Conservation (phyloP, 2,797 vertebrate genomes). For the Sarcoramphus papa region DNA sequence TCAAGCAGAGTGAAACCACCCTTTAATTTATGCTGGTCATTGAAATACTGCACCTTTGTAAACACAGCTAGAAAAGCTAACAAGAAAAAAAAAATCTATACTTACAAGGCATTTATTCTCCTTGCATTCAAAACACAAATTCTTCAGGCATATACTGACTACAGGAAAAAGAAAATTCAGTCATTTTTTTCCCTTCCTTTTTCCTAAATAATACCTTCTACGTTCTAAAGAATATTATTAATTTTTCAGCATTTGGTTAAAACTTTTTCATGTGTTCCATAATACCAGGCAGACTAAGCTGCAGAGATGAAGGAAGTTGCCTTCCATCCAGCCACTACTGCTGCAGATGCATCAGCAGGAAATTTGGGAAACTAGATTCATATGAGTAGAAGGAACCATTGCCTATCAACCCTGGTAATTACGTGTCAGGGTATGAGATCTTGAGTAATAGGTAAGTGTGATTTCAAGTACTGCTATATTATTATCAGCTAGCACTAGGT, state of each 20-base stretch:
- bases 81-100: not conserved
- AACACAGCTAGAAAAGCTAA: not conserved
- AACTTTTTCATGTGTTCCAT: not conserved
- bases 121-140: not conserved
- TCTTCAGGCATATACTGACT: not conserved
- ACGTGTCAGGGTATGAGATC: slow-evolving; percentile 33
- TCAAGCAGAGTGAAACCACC: not conserved
- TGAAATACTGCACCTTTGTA: not conserved
- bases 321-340: not conserved
- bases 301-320: not conserved
- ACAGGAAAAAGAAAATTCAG: not conserved
- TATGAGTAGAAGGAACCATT: not conserved
- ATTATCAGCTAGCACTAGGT: slow-evolving; percentile 33
- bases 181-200: not conserved
- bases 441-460: not conserved
- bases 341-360: not conserved
- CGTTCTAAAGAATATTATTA: not conserved
- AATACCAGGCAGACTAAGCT: not conserved
- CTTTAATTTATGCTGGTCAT: not conserved
- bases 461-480: slow-evolving; percentile 26
- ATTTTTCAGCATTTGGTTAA: not conserved
- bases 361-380: not conserved
- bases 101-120: not conserved
- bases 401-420: slow-evolving; percentile 21
- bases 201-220: not conserved